Percentiles rank a stretch among this genome's conserved stretches.
phyloP scores from a whole-genome alignment of 1,140 invertebrate genomes.

The Leptoteleia sp. region DNA sequence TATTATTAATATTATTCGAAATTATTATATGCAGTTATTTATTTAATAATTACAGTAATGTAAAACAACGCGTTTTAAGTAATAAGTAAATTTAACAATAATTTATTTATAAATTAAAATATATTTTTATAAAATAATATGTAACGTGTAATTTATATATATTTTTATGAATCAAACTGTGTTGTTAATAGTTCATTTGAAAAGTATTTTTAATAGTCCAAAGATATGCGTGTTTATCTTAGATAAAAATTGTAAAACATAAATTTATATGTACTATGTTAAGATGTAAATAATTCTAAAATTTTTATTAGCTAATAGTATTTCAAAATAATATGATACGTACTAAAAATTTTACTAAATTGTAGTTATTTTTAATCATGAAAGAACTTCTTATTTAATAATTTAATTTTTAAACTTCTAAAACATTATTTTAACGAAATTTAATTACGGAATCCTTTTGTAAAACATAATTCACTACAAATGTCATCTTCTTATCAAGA shows the following conservation, averaged over 20 bases:
- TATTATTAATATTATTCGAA: slow-evolving; percentile 4
- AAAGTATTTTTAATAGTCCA: slow-evolving; percentile 36
- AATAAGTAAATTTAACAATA: slow-evolving; percentile 20
- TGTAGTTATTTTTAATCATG: slow-evolving; percentile 8
- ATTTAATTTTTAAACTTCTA: slow-evolving; percentile 4
- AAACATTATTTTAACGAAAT: background rate
- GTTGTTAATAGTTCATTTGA: slow-evolving; percentile 24
- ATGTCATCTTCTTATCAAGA: slow-evolving; percentile 25
- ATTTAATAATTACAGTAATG: slow-evolving; percentile 1
- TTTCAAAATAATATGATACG: background rate
- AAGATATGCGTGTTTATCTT: slow-evolving; percentile 22
- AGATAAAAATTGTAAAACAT: slow-evolving; percentile 11
- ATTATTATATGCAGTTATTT: slow-evolving; percentile 17
- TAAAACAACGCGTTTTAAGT: slow-evolving; percentile 17
- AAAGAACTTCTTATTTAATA: slow-evolving; percentile 10
- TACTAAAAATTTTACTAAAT: slow-evolving; percentile 11
- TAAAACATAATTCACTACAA: background rate
- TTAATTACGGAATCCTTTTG: slow-evolving; percentile 47
- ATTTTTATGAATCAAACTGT: slow-evolving; percentile 18
- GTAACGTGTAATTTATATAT: slow-evolving; percentile 32
- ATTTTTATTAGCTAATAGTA: slow-evolving; percentile 23
- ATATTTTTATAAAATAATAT: slow-evolving; percentile 42
- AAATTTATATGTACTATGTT: slow-evolving; percentile 26
- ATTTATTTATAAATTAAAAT: slow-evolving; percentile 44
- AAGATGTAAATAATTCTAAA: slow-evolving; percentile 36